These are phyloP conservation scores for Gopherus flavomarginatus DNA, from an alignment of 2,113 vertebrate genomes.

Conservation along the genomic window DNA sequence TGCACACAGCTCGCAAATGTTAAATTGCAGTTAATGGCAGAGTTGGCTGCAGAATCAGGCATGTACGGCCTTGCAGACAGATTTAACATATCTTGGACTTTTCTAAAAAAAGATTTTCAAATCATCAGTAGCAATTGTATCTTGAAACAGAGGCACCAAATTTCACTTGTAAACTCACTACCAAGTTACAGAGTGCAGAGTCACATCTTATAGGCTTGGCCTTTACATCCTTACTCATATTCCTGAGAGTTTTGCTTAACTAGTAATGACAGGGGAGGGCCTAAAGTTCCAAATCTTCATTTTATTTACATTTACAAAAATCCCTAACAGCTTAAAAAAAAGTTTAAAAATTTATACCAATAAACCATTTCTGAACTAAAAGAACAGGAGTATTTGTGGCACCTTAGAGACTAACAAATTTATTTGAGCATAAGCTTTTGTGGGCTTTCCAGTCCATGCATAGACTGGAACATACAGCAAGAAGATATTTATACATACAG, in stretches of 20 bases:
- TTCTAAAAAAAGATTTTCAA: background rate
- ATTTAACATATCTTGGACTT: background rate
- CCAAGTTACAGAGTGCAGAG: background rate
- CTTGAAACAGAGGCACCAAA: background rate
- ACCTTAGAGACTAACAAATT: no score
- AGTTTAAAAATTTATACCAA: background rate
- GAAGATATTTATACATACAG: no score
- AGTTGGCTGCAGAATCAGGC: background rate
- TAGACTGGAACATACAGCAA: no score
- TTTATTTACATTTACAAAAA: background rate
- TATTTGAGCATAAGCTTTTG: no score
- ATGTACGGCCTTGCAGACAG: constrained; percentile 1
- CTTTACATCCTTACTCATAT: background rate
- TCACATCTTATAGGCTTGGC: background rate
- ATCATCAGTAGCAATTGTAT: background rate
- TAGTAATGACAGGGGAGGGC: background rate
- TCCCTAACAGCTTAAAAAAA: background rate
- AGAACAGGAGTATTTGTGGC: no score
- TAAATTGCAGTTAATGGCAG: constrained; percentile 38
- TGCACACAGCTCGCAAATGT: background rate
- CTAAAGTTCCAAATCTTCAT: background rate
- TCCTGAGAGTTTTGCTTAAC: background rate
- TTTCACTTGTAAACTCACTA: constrained; percentile 28
- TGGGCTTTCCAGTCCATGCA: no score
- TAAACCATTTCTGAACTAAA: background rate